Percentiles rank a stretch among this genome's conserved stretches.
These are phyloP conservation scores for Ailurus styani DNA, from an alignment of 2,113 vertebrate species.

Conservation along the genomic window DNA sequence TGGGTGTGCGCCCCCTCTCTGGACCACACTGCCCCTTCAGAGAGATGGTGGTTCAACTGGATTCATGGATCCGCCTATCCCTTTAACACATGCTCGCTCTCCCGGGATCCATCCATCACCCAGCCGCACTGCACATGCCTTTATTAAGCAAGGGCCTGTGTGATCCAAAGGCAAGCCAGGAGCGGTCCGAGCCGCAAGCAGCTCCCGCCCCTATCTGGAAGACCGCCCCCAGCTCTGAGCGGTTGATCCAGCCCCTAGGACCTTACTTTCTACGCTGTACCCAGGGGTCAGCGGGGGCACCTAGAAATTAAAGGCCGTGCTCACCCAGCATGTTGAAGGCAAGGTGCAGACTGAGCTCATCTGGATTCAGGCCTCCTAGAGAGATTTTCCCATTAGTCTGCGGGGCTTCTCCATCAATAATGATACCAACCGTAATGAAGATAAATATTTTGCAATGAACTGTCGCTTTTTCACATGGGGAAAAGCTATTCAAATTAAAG, in stretches of 20 bases:
- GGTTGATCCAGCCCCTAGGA: background rate
- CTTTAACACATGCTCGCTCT: fast-evolving
- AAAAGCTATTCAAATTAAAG: conserved; percentile 62
- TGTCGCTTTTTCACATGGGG: conserved; percentile 25
- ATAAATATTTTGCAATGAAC: conserved; percentile 68
- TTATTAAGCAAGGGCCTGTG: background rate
- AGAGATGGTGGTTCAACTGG: background rate
- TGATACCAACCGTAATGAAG: conserved; percentile 52
- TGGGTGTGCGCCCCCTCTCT: background rate
- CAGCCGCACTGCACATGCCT: background rate
- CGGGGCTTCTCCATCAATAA: conserved; percentile 61
- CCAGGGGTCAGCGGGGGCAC: background rate
- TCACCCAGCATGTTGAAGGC: background rate
- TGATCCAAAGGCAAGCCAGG: background rate
- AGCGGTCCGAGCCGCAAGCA: background rate
- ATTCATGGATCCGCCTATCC: background rate
- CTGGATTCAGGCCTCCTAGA: conserved; percentile 32
- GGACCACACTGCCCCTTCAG: background rate
- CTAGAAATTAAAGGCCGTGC: background rate
- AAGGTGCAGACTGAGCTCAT: conserved; percentile 29
- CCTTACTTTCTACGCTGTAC: fast-evolving
- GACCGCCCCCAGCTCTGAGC: fast-evolving
- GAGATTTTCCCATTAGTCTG: conserved; percentile 58
- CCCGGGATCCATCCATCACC: background rate
- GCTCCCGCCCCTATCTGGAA: background rate